Evolutionary conservation across 1,140 invertebrate species (phyloP).

Genomic region (Drosophila watanabei): DNA sequence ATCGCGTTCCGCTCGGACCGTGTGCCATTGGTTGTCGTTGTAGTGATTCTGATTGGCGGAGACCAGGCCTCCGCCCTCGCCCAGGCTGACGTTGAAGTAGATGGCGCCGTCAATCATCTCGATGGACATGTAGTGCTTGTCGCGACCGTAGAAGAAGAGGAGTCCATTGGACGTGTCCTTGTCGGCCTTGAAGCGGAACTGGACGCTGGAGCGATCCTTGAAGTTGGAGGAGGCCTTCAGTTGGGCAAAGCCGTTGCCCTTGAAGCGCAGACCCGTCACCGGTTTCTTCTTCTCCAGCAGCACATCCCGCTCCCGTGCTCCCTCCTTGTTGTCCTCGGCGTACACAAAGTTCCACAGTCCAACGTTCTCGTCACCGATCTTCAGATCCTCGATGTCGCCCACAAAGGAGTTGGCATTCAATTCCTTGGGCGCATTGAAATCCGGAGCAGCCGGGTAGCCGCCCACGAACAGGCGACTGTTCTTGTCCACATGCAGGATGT

Average conservation of each 20-base stretch:
- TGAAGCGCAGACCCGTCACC: slow-evolving; percentile 92
- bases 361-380: slow-evolving; percentile 94
- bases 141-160: slow-evolving; percentile 93
- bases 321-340: slow-evolving; percentile 91
- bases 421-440: slow-evolving; percentile 89
- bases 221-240: slow-evolving; percentile 88
- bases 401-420: slow-evolving; percentile 92
- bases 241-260: slow-evolving; percentile 93
- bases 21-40: slow-evolving; percentile 95
- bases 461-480: slow-evolving; percentile 96
- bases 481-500: slow-evolving; percentile 95
- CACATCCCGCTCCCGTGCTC: slow-evolving; percentile 88
- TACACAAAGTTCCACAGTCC: slow-evolving; percentile 98
- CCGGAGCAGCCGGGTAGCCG: slow-evolving; percentile 91
- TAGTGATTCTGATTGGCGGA: slow-evolving; percentile 88
- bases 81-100: slow-evolving; percentile 90
- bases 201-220: slow-evolving; percentile 87
- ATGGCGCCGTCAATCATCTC: slow-evolving; percentile 93
- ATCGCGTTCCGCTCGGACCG: slow-evolving; percentile 90
- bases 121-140: slow-evolving; percentile 92
- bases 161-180: slow-evolving; percentile 92
- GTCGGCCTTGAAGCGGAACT: slow-evolving; percentile 94
- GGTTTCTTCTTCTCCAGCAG: slow-evolving; percentile 74
- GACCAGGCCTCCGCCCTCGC: slow-evolving; percentile 87
- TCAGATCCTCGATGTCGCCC: slow-evolving; percentile 96